Percentiles rank a stretch among this genome's conserved stretches.
Conservation (phyloP, 2,888 invertebrate genomes). For the Scaptomyza tumidula region DNA sequence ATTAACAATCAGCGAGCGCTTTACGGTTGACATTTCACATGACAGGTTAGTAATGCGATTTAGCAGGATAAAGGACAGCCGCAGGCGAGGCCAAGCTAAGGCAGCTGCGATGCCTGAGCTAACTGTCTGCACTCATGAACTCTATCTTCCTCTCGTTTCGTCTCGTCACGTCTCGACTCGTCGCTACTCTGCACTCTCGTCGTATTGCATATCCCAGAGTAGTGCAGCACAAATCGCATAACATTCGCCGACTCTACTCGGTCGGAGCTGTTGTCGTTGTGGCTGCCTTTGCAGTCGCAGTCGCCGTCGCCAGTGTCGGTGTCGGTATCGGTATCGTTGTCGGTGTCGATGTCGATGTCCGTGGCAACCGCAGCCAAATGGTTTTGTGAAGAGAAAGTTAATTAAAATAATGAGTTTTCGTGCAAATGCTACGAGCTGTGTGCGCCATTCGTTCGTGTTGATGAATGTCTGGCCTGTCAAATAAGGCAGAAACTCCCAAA, state of each 20-base stretch:
- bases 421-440: constrained; percentile 63
- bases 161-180: not conserved
- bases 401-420: constrained; percentile 83
- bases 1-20: constrained; percentile 82
- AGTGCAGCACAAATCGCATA: constrained; percentile 52
- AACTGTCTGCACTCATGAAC: constrained; percentile 14
- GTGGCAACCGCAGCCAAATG: constrained; percentile 65
- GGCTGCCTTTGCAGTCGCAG: constrained; percentile 7
- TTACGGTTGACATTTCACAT: constrained; percentile 82
- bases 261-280: constrained; percentile 14
- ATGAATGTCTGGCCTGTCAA: constrained; percentile 73
- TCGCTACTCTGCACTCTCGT: constrained; percentile 1
- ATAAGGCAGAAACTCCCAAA: constrained; percentile 42
- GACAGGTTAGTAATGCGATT: constrained; percentile 83
- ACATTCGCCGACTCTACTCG: constrained; percentile 41
- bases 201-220: constrained; percentile 14
- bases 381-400: constrained; percentile 82
- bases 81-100: constrained; percentile 47
- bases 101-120: constrained; percentile 39
- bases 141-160: not conserved
- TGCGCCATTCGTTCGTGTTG: constrained; percentile 54
- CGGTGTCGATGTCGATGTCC: constrained; percentile 55
- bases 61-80: constrained; percentile 81
- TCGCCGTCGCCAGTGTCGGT: constrained; percentile 11
- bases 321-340: constrained; percentile 30